A percentile compares a stretch with the other conserved stretches of the same genome.
These are phyloP conservation scores for Watsonalla binaria DNA, from an alignment of 2,888 invertebrate genomes.

Conservation along the genomic window DNA sequence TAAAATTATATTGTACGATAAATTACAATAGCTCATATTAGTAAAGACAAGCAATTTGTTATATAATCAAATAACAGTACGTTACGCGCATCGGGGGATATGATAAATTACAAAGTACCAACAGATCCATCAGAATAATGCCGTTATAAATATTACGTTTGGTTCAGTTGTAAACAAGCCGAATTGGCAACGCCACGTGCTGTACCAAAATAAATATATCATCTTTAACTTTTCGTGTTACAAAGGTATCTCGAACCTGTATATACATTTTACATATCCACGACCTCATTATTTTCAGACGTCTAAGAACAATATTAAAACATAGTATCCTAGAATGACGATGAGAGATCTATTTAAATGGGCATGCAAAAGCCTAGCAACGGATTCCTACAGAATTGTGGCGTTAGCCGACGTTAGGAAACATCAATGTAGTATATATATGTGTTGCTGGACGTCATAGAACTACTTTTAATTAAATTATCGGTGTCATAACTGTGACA, in stretches of 20 bases:
- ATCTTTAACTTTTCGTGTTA: constrained; percentile 22
- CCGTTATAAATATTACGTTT: constrained; percentile 17
- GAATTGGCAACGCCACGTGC: constrained; percentile 25
- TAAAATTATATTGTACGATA: no score
- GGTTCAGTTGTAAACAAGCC: constrained; percentile 26
- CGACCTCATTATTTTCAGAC: no score
- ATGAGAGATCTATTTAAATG: neutral
- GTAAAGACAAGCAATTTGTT: neutral
- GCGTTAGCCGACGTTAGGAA: constrained; percentile 17
- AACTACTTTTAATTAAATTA: constrained; percentile 7
- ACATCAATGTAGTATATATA: constrained; percentile 23
- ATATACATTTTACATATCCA: no score
- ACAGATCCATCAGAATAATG: constrained; percentile 4
- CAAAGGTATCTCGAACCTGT: neutral
- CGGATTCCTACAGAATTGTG: constrained; percentile 14
- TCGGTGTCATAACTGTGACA: constrained; percentile 13
- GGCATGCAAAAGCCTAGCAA: neutral
- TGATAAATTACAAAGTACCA: constrained; percentile 1
- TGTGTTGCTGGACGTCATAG: constrained; percentile 21
- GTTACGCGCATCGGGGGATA: neutral
- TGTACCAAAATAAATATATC: constrained; percentile 29
- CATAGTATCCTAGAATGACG: no score
- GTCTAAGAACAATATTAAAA: no score
- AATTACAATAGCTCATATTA: neutral
- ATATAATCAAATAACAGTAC: constrained; percentile 1